phyloP scores from a whole-genome alignment of 1,140 invertebrate species.

The Drosophila parvula region DNA sequence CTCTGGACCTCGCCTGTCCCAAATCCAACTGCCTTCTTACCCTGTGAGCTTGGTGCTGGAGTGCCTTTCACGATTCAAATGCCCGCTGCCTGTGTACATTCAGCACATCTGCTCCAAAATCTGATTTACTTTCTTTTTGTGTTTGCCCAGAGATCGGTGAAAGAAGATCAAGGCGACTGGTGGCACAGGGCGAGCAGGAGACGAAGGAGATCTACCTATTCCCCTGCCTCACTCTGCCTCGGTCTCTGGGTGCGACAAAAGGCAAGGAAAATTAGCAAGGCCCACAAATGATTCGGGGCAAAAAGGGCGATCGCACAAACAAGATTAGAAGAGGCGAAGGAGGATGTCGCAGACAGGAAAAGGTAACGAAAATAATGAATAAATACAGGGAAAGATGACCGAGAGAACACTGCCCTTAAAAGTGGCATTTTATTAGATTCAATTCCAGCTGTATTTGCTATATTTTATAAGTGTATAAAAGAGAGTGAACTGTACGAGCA shows the following conservation, averaged over 20 bases:
- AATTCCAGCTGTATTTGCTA: neutral
- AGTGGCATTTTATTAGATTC: neutral
- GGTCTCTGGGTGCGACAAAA: constrained; percentile 36
- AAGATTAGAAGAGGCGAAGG: constrained; percentile 61
- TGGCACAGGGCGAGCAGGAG: constrained; percentile 21
- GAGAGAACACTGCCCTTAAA: constrained; percentile 2
- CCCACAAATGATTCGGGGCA: constrained; percentile 65
- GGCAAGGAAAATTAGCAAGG: constrained; percentile 71
- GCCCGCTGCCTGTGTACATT: constrained; percentile 6
- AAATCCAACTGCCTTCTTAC: constrained; percentile 7
- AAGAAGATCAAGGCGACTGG: constrained; percentile 73
- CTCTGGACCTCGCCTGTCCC: constrained; percentile 31
- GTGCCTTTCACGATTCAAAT: constrained; percentile 15
- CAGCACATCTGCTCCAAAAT: constrained; percentile 79
- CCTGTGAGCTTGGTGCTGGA: constrained; percentile 41
- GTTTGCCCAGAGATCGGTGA: constrained; percentile 43
- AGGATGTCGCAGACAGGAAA: constrained; percentile 41
- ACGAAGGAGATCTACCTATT: constrained; percentile 16
- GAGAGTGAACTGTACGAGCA: neutral
- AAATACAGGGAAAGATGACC: constrained; percentile 12
- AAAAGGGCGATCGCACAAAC: constrained; percentile 77
- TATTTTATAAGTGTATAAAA: neutral
- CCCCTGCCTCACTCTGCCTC: constrained; percentile 7
- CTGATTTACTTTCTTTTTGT: constrained; percentile 80
- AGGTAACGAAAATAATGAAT: constrained; percentile 30